A percentile compares a stretch with the other conserved stretches of the same genome.
Conservation (phyloP, 2,797 vertebrate genomes). For the Gymnoscopelus microlampas region DNA sequence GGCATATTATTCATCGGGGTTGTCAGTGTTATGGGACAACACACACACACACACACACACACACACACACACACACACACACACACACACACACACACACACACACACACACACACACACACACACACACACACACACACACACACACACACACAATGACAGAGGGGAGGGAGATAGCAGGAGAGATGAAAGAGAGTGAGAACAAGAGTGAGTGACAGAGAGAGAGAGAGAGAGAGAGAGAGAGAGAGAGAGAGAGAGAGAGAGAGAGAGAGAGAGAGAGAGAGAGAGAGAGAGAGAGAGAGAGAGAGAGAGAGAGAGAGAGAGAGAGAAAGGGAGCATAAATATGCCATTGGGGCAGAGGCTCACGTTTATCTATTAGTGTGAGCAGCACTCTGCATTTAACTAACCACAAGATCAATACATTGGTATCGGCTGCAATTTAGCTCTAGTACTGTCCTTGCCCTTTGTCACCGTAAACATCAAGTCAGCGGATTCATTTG, state of each 20-base stretch:
- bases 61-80: too few relatives aligned
- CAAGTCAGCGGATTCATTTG: constrained; percentile 14
- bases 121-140: too few relatives aligned
- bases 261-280: too few relatives aligned
- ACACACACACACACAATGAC: too few relatives aligned
- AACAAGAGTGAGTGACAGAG: background rate
- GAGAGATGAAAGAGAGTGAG: too few relatives aligned
- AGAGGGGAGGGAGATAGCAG: background rate
- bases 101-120: too few relatives aligned
- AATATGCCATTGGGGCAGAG: constrained; percentile 26
- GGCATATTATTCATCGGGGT: too few relatives aligned
- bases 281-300: background rate
- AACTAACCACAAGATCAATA: constrained; percentile 61
- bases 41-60: too few relatives aligned
- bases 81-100: too few relatives aligned
- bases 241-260: background rate
- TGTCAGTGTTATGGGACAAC: too few relatives aligned
- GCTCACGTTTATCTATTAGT: constrained; percentile 5
- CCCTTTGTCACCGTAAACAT: constrained; percentile 28
- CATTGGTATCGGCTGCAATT: constrained; percentile 40
- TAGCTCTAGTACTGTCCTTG: constrained; percentile 40
- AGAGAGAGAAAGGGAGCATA: background rate
- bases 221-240: background rate
- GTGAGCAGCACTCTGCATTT: constrained; percentile 17
- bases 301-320: background rate